phyloP scores from a whole-genome alignment of 2,888 invertebrate species.

The Actias luna region DNA sequence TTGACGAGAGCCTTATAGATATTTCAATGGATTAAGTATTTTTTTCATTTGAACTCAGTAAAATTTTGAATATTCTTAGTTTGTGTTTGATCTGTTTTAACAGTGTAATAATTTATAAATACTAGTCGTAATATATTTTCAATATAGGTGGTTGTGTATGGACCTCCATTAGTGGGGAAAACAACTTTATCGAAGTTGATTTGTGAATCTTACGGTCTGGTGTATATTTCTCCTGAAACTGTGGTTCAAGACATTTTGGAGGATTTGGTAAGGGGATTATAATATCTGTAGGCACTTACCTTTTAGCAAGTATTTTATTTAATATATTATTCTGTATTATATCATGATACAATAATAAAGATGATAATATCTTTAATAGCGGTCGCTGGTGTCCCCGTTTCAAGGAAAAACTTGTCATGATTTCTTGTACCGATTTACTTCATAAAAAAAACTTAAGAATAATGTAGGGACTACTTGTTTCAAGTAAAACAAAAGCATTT shows the following conservation, averaged over 20 bases:
- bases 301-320: neutral
- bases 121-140: neutral
- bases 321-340: neutral
- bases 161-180: conserved; percentile 86
- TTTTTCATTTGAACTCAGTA: too few species aligned
- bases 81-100: neutral
- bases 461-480: too few species aligned
- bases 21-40: too few species aligned
- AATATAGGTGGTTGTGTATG: conserved; percentile 78
- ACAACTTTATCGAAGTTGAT: conserved; percentile 81
- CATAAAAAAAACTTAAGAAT: too few species aligned
- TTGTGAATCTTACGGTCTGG: conserved; percentile 79
- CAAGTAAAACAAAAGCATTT: too few species aligned
- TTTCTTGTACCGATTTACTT: too few species aligned
- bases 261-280: conserved; percentile 73
- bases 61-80: neutral
- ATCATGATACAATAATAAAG: too few species aligned
- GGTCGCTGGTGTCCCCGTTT: too few species aligned
- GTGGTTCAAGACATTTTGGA: conserved; percentile 77
- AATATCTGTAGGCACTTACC: too few species aligned
- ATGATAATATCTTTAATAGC: too few species aligned
- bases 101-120: neutral
- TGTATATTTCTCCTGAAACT: conserved; percentile 79
- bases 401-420: too few species aligned
- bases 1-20: too few species aligned